Base-by-base conservation (phyloP, 1,140 invertebrate genomes). In the Drosophila sucinea region DNA sequence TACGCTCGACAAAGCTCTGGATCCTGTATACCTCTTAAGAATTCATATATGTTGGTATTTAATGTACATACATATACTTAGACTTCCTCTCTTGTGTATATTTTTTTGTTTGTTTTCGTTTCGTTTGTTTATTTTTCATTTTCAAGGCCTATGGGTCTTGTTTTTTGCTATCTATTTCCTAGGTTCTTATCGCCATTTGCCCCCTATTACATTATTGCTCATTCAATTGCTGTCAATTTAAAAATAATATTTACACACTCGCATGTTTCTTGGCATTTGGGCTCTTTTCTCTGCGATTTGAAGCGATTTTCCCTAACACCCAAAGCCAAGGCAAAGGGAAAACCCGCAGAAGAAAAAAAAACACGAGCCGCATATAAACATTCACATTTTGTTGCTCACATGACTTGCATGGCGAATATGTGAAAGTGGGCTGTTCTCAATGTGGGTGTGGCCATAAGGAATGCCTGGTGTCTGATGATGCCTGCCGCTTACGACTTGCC, bases 211-310 rank as follows among this genome's bases (percentile, higher is more conserved):
- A 64, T 87, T 87, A 82, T 79, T 87, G 82, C 80, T 79, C 68
- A 86, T 83, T 77, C 66, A 79, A 79, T 83, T 79, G 79, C 69
- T 77, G 81, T 83, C 82, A 86, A 86, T 87, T 86, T 87, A 71
- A 79, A 78, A 87, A 82, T 72, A 82, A 79, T 86, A 87, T 86
- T 87, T 86, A 77, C 79, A 82, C 83, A 87, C 82, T 56, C 76
- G 64, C 76, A 74, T 86, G 40, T 81, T 69, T 33, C 44, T 51
- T 44, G 35, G 67, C 71, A 51, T 33, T 57, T 74, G 8, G 44
- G 44, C 64, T 63, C 29, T 25, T 32, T 17, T 35, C 4, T 11
- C 11, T 30, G 30, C 33, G 60, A 57, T 78, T 67, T 72, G 29
- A 58, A 73, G 38, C 62, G 61, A 78, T 60, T 85, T 71, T 33